Evolutionary conservation across 1,140 invertebrate species (phyloP), one percentile per base, ranked within the genome.

Genomic region (Kradibia gibbosae): DNA sequence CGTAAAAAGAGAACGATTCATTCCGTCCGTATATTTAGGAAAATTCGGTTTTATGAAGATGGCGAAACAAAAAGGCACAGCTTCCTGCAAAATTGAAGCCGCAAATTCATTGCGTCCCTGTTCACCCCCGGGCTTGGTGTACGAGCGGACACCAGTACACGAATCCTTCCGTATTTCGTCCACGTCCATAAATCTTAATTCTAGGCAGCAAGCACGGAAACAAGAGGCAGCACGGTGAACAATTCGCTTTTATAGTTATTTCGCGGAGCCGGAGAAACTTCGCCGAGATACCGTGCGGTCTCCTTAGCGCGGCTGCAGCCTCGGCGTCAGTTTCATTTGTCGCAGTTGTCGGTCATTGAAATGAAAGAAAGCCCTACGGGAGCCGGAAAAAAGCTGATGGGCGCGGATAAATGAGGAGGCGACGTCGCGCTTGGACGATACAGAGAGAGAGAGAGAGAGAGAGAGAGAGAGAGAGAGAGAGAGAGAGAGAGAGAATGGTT

Each of bases 201-300:
- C 31, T 20, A 28, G 74, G 39, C 55, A 57, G 8, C 74, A 34
- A 11, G 39, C 34, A 28, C 55, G 13, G 50, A 60, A 62, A 62
- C 55, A 76, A 62, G 34, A 42, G 53, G 1, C 15, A 60, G n/a
- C n/a, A 22, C 20, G 13, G 31, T 39, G 36, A 76, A 45, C 53
- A 76, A 76, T 76, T 76, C 55, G 55, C 74, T 74, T 74, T 74
- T 74, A 74, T 74, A 55, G 72, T 55, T 55, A 74, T 55, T 74
- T 22, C 31, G 62, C 20, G 62, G 34, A 53, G 31, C 31, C 22
- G 17, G 50, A 34, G 72, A 55, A 55, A 34, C 5, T 55, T 55
- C 42, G 42, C 60, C 13, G 60, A 36, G 60, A 36, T 34, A 13
- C 31, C 34, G n/a, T 20, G 60, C 8, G n/a, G 20, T 70, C 20